phyloP scores from a whole-genome alignment of 2,797 vertebrate genomes.

The Notoglanidium macrostoma region DNA sequence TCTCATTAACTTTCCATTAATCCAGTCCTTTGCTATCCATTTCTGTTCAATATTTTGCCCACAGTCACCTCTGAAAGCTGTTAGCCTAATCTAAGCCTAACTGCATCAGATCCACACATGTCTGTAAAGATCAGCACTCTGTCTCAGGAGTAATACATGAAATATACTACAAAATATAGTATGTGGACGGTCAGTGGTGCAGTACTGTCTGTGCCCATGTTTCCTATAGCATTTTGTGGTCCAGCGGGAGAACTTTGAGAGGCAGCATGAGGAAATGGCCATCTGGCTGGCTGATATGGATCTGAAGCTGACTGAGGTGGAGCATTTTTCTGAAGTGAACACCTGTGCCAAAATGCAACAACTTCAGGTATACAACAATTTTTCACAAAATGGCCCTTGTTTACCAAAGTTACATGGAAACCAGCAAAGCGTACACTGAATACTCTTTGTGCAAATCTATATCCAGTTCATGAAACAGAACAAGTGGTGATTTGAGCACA shows the following conservation, averaged over 20 bases:
- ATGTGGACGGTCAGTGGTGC: conserved; percentile 15
- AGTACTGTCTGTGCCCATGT: neutral
- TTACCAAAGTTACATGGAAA: neutral
- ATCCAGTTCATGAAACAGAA: neutral
- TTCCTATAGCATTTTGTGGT: conserved; percentile 68
- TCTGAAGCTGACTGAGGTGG: conserved; percentile 72
- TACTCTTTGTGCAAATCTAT: neutral
- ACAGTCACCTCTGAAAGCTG: neutral
- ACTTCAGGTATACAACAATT: conserved; percentile 72
- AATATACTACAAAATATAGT: conserved; percentile 21
- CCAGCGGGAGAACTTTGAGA: conserved; percentile 78
- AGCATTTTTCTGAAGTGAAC: conserved; percentile 71
- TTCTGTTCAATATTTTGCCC: conserved; percentile 19
- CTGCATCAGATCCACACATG: neutral
- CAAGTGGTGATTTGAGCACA: neutral
- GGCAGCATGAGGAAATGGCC: conserved; percentile 73
- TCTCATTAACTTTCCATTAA: neutral
- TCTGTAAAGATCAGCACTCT: conserved; percentile 5
- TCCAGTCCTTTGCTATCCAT: neutral
- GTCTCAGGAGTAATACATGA: neutral
- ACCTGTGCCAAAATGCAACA: conserved; percentile 73
- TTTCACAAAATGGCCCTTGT: neutral
- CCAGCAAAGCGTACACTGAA: neutral
- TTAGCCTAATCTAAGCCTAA: neutral
- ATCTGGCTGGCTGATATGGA: conserved; percentile 79